Evolutionary conservation across 2,888 invertebrate species (phyloP), one percentile per base, ranked within the genome.

Genomic region (Vannuccia rotundouncinata): DNA sequence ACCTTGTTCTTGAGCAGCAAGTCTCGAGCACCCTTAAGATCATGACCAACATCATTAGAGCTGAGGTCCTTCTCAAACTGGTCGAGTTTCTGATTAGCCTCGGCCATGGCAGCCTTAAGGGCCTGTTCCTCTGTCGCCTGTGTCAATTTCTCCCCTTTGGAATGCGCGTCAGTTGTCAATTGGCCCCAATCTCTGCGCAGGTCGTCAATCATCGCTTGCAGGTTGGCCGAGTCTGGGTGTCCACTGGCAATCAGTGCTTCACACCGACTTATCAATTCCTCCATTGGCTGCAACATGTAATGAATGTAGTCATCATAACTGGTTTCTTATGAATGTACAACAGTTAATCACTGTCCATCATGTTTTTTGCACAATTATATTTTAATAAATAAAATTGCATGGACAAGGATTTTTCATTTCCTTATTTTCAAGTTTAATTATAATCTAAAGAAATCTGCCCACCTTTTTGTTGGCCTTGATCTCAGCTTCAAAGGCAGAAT

Each of bases 1-100:
- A 85, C 87, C 89, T 95, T 94, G 84, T 95, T 95, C 85, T 94
- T 94, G 84, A 94, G 94, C 45, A 97, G 90, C 27, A 95, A 90
- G 82, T 95, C 92, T 87, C 95, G 94, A 87, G 96, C 97, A 84
- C 94, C 93, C 82, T 96, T 90, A 74, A 98, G 90, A 89, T 98
- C 97, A 0, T 91, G 91, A 0, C 96, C 96, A 0, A 93, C 91
- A 88, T 95, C 94, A 66, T 92, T 92, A 83, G 93, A 87, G 5
- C 85, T 84, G 59, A 97, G 90, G 0, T 92, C 91, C 0, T 90
- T 90, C 85, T 94, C 93, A 84, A 99, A 90, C 86, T 96, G 95
- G 81, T 92, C 92, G 22, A 98, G 90, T 84, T 95, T 94, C 30
- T 83, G 84, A 84, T 93, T 91, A 0, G 95, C 94, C 88, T 95